Evolutionary conservation across 2,797 vertebrate genomes (phyloP).

Genomic region (Helicolenus hilgendorfi): DNA sequence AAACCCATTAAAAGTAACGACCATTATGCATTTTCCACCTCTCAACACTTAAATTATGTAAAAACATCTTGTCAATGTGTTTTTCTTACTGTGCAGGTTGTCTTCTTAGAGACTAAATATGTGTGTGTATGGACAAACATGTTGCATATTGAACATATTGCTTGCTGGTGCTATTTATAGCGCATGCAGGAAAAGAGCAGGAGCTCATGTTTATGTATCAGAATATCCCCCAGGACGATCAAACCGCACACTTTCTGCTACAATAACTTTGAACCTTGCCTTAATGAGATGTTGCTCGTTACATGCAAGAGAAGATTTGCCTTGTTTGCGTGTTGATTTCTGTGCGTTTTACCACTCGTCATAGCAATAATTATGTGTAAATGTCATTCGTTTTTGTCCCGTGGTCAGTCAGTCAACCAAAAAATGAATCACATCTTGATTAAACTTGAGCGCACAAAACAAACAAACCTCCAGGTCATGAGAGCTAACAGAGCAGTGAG

Average conservation of each 20-base stretch:
- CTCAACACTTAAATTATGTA: neutral
- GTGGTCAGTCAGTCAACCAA: conserved; percentile 29
- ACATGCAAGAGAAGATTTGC: conserved; percentile 22
- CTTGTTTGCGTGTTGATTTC: conserved; percentile 27
- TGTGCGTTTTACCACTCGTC: neutral
- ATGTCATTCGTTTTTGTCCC: conserved; percentile 35
- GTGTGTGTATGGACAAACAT: conserved; percentile 26
- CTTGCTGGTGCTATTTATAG: conserved; percentile 67
- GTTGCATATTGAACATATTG: conserved; percentile 57
- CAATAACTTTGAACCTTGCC: conserved; percentile 55
- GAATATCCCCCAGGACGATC: conserved; percentile 58
- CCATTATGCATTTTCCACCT: neutral
- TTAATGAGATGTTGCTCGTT: conserved; percentile 57
- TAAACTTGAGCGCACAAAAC: conserved; percentile 25
- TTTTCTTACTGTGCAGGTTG: neutral
- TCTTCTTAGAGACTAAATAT: neutral
- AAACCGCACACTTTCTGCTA: conserved; percentile 48
- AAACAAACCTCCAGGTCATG: conserved; percentile 23
- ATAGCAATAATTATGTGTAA: conserved; percentile 7
- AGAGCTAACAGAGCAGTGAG: conserved; percentile 5
- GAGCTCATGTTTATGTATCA: conserved; percentile 79
- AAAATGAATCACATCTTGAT: conserved; percentile 37
- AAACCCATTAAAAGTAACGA: neutral
- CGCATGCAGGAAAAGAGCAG: conserved; percentile 45
- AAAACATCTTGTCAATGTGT: neutral